phyloP scores from a whole-genome alignment of 2,888 invertebrate genomes.

The Diachrysia chrysitis region DNA sequence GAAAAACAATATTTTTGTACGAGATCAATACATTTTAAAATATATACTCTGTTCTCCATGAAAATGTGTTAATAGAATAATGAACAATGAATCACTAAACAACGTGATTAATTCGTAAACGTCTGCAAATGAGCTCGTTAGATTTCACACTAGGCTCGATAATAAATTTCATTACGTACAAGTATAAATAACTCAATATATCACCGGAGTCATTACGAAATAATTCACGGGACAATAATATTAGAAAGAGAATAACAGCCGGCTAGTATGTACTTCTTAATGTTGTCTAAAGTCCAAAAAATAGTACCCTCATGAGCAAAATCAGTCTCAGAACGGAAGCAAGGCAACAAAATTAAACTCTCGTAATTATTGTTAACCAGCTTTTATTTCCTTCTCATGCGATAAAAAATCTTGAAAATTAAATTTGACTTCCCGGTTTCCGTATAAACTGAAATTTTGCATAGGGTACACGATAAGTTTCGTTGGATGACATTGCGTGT shows the following conservation, averaged over 20 bases:
- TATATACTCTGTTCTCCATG: background rate
- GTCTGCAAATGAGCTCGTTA: conserved; percentile 49
- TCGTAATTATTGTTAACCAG: too few relatives aligned
- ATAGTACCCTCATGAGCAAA: background rate
- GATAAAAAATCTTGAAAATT: too few relatives aligned
- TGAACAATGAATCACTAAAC: conserved; percentile 47
- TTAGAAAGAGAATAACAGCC: conserved; percentile 57
- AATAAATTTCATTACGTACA: conserved; percentile 51
- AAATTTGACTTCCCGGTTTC: too few relatives aligned
- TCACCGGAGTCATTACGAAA: conserved; percentile 53
- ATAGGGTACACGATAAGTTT: too few relatives aligned
- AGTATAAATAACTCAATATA: conserved; percentile 55
- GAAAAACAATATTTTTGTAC: background rate
- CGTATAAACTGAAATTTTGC: too few relatives aligned
- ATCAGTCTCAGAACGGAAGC: too few relatives aligned
- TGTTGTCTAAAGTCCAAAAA: conserved; percentile 19
- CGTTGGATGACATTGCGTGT: too few relatives aligned
- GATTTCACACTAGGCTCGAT: conserved; percentile 40
- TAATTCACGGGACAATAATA: conserved; percentile 47
- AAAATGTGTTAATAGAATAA: conserved; percentile 23
- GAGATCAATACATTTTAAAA: background rate
- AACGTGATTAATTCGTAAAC: conserved; percentile 48
- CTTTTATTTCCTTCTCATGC: too few relatives aligned
- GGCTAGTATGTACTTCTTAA: conserved; percentile 46
- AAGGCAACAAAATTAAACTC: too few relatives aligned